Base-by-base conservation (phyloP, 1,140 invertebrate genomes). In the Maconellicoccus hirsutus region DNA sequence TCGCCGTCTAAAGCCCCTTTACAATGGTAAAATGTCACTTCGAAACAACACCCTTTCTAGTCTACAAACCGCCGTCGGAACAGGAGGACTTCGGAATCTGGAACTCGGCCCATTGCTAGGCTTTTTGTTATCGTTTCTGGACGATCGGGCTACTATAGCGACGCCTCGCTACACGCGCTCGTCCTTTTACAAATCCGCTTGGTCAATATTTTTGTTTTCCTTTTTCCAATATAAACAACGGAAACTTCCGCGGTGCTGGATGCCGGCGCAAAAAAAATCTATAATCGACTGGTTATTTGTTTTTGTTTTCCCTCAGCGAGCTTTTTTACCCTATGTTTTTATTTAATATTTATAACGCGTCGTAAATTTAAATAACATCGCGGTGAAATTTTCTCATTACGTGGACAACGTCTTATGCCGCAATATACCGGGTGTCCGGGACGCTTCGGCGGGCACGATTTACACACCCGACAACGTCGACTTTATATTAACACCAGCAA, bases 71-170 rank as follows among this genome's bases (percentile, higher is more conserved):
- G n/a, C n/a, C n/a, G n/a, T n/a, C n/a, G n/a, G n/a, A n/a, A n/a
- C n/a, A n/a, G n/a, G n/a, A n/a, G n/a, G n/a, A n/a, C n/a, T n/a
- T n/a, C n/a, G 6, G 25, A 66, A 66, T 66, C 61, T 66, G 61
- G 61, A 66, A 66, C 22, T 25, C 25, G 4, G 61, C 61, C n/a
- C 61, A 66, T 66, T 66, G 21, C 3, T 59, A 59, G 25, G 2
- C 14, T 66, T 66, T 66, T 66, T 66, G 61, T 66, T 66, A 66
- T 66, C 61, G 22, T 66, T 66, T 66, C 21, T 66, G 10, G 61
- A 23, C 25, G 61, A 26, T 66, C 25, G 61, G 61, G 61, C 25
- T 66, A 66, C 25, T 66, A 26, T 26, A 23, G 61, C 61, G 25
- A 66, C 22, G 61, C 6, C 22, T 61, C 6, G 7, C 25, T 66